Conservation (phyloP, 1,140 invertebrate genomes). For the Lutraria rhynchaena region DNA sequence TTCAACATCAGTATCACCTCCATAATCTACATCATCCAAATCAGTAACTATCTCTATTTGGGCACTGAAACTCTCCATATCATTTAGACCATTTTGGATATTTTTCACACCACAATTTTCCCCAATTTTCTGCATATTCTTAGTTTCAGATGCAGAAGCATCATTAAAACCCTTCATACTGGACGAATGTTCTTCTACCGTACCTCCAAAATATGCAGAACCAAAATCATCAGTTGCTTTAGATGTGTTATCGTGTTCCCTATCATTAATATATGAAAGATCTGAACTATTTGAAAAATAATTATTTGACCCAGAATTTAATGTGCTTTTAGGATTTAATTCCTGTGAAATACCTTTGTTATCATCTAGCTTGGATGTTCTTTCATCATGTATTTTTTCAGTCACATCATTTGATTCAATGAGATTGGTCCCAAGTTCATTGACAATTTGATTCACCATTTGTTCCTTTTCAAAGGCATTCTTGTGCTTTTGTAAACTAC, state of each 20-base stretch:
- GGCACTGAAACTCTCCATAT: no score
- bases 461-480: constrained; percentile 36
- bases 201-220: no score
- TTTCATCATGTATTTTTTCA: not conserved
- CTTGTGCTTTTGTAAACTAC: not conserved
- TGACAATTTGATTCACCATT: constrained; percentile 41
- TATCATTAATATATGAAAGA: constrained; percentile 1
- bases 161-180: no score
- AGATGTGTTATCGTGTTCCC: not conserved
- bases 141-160: no score
- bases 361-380: not conserved
- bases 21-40: constrained; percentile 18
- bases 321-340: not conserved
- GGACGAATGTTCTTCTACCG: no score
- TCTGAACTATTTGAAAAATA: not conserved
- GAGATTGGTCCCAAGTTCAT: constrained; percentile 21
- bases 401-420: not conserved
- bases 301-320: not conserved
- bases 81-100: no score
- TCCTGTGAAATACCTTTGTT: not conserved
- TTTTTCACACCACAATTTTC: no score
- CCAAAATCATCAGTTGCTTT: constrained; percentile 2
- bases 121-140: no score
- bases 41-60: no score
- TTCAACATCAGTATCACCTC: constrained; percentile 45